phyloP scores from a whole-genome alignment of 2,797 vertebrate species.

The Setipinna tenuifilis region DNA sequence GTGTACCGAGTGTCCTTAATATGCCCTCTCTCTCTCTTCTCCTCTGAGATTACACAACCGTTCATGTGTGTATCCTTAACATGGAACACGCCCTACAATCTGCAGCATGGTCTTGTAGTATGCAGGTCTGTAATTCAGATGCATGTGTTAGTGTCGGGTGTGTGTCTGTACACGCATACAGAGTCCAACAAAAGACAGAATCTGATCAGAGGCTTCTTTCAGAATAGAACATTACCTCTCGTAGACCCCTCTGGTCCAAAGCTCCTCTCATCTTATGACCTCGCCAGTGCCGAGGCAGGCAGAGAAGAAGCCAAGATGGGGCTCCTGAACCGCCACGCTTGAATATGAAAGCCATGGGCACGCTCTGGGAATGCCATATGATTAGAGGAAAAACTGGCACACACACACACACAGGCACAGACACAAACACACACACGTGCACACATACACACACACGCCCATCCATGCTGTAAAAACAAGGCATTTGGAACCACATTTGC shows the following conservation, averaged over 20 bases:
- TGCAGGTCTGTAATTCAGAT: neutral
- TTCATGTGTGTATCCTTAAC: neutral
- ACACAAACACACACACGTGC: too few relatives aligned
- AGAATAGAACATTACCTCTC: slow-evolving; percentile 1
- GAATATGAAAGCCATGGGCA: neutral
- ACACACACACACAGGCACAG: too few relatives aligned
- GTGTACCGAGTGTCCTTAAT: neutral
- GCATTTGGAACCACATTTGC: neutral
- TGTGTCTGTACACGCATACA: neutral
- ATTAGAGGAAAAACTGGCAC: neutral
- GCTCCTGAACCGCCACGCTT: neutral
- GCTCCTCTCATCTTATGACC: neutral
- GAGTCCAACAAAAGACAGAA: neutral
- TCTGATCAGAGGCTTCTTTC: neutral
- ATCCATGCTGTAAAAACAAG: neutral
- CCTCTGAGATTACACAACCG: neutral
- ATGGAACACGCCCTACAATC: neutral
- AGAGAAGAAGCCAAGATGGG: neutral
- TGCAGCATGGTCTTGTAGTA: neutral
- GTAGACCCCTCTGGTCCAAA: neutral
- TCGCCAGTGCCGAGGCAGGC: neutral
- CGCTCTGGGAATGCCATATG: neutral
- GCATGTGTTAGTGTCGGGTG: neutral
- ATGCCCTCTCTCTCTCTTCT: neutral
- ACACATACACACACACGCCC: too few relatives aligned